Evolutionary conservation across 2,797 vertebrate genomes (phyloP).

Genomic region (Bradypodion pumilum): DNA sequence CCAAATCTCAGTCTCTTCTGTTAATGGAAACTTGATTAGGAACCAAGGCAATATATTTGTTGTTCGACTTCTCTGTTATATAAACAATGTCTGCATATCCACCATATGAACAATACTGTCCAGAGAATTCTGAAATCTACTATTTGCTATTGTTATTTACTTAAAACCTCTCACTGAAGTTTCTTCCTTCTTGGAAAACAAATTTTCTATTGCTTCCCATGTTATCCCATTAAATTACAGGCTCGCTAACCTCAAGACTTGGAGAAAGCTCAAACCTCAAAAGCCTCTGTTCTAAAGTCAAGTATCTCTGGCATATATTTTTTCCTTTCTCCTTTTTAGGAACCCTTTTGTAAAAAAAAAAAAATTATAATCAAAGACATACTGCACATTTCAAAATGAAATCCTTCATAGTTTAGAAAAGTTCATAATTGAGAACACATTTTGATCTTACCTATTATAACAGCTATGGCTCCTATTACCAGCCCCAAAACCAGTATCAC

Average conservation of each 20-base stretch:
- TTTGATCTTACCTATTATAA: constrained; percentile 90
- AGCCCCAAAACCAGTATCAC: constrained; percentile 90
- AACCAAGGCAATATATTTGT: background rate
- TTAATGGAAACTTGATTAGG: background rate
- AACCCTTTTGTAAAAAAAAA: too few relatives aligned
- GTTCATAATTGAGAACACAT: background rate
- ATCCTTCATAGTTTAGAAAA: background rate
- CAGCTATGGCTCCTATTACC: constrained; percentile 90
- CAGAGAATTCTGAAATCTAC: background rate
- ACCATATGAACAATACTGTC: background rate
- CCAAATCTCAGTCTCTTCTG: background rate
- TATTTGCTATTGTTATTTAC: background rate
- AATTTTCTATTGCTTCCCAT: background rate
- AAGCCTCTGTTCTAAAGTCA: background rate
- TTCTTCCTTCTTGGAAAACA: background rate
- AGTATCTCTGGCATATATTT: background rate
- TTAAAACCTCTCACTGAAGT: background rate
- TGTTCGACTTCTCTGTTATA: background rate
- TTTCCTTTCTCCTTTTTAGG: background rate
- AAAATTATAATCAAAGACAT: background rate
- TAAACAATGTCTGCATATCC: background rate
- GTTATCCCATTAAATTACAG: background rate
- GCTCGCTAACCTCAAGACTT: background rate
- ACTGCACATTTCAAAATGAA: background rate
- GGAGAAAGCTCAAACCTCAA: background rate